A percentile compares a stretch with the other conserved stretches of the same genome.
These are phyloP conservation scores for Coranthus polyacanthus DNA, from an alignment of 2,797 vertebrate species.

Conservation along the genomic window DNA sequence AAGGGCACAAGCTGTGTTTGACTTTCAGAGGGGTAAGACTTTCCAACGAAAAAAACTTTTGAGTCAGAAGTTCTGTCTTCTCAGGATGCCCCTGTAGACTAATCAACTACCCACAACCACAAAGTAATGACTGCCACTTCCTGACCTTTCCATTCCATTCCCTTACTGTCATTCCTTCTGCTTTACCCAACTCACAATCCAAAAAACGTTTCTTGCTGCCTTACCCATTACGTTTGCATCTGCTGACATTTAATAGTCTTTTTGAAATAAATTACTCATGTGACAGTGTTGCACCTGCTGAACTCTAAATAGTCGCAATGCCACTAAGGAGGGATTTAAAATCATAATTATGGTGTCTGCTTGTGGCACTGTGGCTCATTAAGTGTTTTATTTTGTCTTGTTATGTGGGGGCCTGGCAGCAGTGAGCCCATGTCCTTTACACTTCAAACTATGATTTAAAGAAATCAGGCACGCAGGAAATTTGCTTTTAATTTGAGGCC, in stretches of 20 bases:
- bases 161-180: neutral
- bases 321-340: conserved; percentile 22
- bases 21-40: neutral
- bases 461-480: conserved; percentile 29
- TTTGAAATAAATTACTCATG: conserved; percentile 38
- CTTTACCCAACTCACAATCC: conserved; percentile 8
- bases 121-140: neutral
- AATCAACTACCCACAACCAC: conserved; percentile 5
- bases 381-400: conserved; percentile 24
- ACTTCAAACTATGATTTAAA: conserved; percentile 26
- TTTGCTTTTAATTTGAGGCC: conserved; percentile 44
- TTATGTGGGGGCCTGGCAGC: conserved; percentile 37
- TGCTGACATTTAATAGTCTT: conserved; percentile 41
- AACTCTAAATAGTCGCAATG: conserved; percentile 26
- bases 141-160: conserved; percentile 39
- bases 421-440: conserved; percentile 9
- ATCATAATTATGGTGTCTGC: conserved; percentile 47
- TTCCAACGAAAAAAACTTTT: conserved; percentile 5
- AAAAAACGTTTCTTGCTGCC: neutral
- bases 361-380: conserved; percentile 26
- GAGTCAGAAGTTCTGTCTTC: neutral
- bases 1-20: neutral
- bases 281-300: conserved; percentile 25
- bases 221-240: neutral
- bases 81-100: neutral